Evolutionary conservation across 2,797 vertebrate genomes (phyloP), one percentile per base, ranked within the genome.

Genomic region (Sphaeramia orbicularis): DNA sequence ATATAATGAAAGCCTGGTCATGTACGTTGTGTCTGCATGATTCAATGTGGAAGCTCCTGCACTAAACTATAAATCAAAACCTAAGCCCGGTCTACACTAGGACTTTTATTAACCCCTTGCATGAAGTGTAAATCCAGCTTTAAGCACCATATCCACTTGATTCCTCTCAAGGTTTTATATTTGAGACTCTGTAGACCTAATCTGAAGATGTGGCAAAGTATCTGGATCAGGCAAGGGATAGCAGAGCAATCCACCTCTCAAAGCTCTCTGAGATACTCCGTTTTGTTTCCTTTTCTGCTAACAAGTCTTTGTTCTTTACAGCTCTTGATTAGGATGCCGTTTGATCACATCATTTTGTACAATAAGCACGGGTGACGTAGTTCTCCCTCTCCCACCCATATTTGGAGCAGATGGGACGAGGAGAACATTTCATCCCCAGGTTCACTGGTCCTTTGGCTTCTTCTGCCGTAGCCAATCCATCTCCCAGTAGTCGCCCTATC

Each of bases 391-490:
- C 41, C 62, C 35, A 40, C 53, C 52, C 49, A 51, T 72, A 62
- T 43, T 64, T 49, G 63, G 51, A 80, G 86, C 89, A 90, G 89
- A 91, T 92, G 89, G 91, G 65, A 70, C 60, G 58, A 76, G 78
- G 61, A 81, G 85, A 75, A 79, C 87, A 77, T 76, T 88, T 84
- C 83, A 86, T 85, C 84, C 78, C 43, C 71, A 81, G 87, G 91
- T 90, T 90, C 86, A 84, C 58, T 69, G 74, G 71, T 86, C 70
- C 78, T 88, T 86, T 84, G 82, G 88, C 85, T 85, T 86, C 80
- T 88, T 86, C 78, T 86, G 73, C 66, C 53, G 2, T 71, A 60
- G 72, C 75, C 54, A 81, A 87, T 89, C 78, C 81, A 64, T 90
- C 83, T 85, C 83, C 70, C 84, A 71, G 49, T 81, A 81, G 74